These are phyloP conservation scores for Leucopsar rothschildi DNA, from an alignment of 2,113 vertebrate genomes.

Conservation along the genomic window DNA sequence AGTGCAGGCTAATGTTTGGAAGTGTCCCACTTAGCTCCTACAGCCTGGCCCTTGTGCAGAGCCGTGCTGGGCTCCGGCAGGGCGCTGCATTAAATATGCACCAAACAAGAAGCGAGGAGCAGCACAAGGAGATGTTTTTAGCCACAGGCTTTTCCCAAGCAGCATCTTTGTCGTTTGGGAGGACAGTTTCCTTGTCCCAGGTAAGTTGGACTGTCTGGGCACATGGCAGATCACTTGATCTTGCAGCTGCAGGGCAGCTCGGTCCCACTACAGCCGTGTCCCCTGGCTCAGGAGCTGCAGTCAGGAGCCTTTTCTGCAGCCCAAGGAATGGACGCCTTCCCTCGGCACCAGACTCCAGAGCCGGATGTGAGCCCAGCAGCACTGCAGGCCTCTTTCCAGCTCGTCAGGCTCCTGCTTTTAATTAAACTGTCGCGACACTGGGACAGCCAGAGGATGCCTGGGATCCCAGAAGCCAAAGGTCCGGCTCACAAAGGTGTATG, in stretches of 20 bases:
- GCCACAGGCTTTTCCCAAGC: background rate
- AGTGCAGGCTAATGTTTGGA: background rate
- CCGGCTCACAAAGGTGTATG: background rate
- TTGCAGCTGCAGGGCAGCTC: fast-evolving
- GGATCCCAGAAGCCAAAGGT: background rate
- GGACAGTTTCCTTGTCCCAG: background rate
- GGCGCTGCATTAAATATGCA: fast-evolving
- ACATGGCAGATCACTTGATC: background rate
- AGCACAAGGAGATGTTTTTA: background rate
- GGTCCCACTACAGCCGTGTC: background rate
- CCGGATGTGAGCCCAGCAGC: background rate
- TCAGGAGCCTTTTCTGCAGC: background rate
- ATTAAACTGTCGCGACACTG: background rate
- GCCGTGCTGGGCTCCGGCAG: background rate
- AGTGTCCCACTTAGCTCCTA: background rate
- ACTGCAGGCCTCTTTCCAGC: background rate
- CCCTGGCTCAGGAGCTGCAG: background rate
- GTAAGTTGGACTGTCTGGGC: background rate
- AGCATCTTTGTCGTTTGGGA: background rate
- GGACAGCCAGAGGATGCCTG: background rate
- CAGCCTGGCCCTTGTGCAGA: background rate
- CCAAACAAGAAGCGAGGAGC: background rate
- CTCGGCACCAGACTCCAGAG: background rate
- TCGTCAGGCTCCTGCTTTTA: background rate
- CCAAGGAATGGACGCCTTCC: background rate